These are phyloP conservation scores for Peromyscus aztecus DNA, from an alignment of 2,797 vertebrate genomes.

Conservation along the genomic window DNA sequence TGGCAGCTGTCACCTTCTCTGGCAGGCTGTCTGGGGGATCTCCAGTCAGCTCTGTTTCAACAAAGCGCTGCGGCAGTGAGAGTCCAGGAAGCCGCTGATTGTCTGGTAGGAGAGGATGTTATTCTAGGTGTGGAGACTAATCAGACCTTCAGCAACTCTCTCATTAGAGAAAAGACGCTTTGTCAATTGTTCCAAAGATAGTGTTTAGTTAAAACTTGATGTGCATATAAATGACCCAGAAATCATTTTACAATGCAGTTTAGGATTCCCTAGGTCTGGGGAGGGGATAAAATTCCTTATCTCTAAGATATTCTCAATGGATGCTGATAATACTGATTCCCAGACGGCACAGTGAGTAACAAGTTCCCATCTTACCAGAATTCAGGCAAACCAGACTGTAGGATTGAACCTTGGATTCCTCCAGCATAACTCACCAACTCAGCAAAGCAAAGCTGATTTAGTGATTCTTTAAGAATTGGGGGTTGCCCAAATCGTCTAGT, in stretches of 20 bases:
- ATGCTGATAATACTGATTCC: not conserved
- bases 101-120: not conserved
- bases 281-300: not conserved
- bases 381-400: not conserved
- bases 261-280: not conserved
- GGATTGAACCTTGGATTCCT: not conserved
- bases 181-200: not conserved
- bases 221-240: not conserved
- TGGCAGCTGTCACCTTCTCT: not conserved
- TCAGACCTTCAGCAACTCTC: not conserved
- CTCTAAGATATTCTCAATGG: not conserved
- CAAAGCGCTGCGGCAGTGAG: slow-evolving; percentile 17
- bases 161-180: slow-evolving; percentile 35
- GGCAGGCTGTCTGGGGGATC: slow-evolving; percentile 5
- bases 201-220: slow-evolving; percentile 39
- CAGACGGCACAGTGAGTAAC: not conserved
- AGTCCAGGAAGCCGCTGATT: not conserved
- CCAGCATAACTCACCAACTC: not conserved
- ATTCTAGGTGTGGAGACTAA: not conserved
- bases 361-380: not conserved
- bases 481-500: not conserved
- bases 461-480: slow-evolving; percentile 8
- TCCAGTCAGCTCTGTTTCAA: slow-evolving; percentile 31
- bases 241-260: not conserved
- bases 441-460: not conserved